Percentiles rank a stretch among this genome's conserved stretches.
phyloP scores from a whole-genome alignment of 2,113 vertebrate genomes.

The Trogon surrucura region DNA sequence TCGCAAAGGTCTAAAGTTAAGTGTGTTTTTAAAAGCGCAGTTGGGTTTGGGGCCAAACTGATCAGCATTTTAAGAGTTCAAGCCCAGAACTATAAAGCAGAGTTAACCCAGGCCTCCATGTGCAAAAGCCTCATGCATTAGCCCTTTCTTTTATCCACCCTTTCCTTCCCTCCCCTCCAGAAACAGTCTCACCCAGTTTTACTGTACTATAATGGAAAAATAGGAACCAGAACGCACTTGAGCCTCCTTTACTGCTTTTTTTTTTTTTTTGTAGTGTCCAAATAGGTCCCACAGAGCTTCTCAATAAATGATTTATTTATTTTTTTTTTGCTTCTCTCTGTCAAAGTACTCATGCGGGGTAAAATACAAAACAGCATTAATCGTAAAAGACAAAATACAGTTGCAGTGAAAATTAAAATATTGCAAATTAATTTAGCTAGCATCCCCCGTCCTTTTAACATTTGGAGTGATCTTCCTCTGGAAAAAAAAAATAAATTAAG shows the following conservation, averaged over 20 bases:
- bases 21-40: not conserved
- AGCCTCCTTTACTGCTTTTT: not conserved
- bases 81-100: slow-evolving; percentile 1
- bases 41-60: not conserved
- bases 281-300: not conserved
- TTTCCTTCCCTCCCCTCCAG: slow-evolving; percentile 32
- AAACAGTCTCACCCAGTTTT: slow-evolving; percentile 39
- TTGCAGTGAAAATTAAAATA: slow-evolving; percentile 15
- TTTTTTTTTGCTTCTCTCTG: not conserved
- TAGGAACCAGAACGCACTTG: not conserved
- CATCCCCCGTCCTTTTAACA: not conserved
- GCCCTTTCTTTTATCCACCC: slow-evolving; percentile 15
- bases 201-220: slow-evolving; percentile 44
- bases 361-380: slow-evolving; percentile 13
- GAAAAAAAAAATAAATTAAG: slow-evolving; percentile 54
- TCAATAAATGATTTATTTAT: not conserved
- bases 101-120: not conserved
- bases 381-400: not conserved
- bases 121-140: not conserved
- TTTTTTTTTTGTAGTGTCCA: not conserved
- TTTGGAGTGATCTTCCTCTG: slow-evolving; percentile 44
- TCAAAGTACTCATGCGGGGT: not conserved
- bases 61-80: not conserved
- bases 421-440: slow-evolving; percentile 12
- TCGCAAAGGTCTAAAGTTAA: not conserved